A percentile compares a stretch with the other conserved stretches of the same genome.
Conservation (phyloP, 2,113 vertebrate genomes). For the Chelonoidis abingdonii region DNA sequence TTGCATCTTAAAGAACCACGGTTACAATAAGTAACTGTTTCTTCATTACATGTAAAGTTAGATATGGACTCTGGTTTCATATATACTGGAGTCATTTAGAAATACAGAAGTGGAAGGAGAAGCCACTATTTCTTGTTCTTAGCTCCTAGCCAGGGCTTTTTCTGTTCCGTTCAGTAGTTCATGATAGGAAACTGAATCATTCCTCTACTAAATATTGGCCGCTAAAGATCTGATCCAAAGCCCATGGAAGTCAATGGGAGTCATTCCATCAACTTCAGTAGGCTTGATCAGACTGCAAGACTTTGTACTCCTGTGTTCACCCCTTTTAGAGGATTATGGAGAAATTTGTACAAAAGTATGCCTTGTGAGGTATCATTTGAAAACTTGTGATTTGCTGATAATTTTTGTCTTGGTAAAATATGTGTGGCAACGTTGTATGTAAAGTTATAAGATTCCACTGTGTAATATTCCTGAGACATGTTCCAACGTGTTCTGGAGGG, state of each 20-base stretch:
- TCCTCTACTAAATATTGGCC: not conserved
- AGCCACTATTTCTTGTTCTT: not conserved
- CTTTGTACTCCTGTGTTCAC: too few species aligned
- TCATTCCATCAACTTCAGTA: not conserved
- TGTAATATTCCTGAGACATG: not conserved
- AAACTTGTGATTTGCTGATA: too few species aligned
- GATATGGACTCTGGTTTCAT: not conserved
- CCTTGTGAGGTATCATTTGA: too few species aligned
- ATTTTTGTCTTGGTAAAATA: too few species aligned
- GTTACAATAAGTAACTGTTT: not conserved
- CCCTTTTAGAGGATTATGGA: too few species aligned
- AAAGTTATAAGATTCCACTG: not conserved
- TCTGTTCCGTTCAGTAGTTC: not conserved
- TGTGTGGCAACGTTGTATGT: too few species aligned
- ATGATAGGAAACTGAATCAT: not conserved
- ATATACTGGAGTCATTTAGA: not conserved
- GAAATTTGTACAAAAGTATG: too few species aligned
- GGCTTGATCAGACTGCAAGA: not conserved
- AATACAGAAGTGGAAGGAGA: not conserved
- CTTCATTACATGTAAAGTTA: not conserved
- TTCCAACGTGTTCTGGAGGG: not conserved
- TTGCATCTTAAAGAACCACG: not conserved
- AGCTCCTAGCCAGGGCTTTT: not conserved
- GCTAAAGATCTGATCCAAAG: not conserved
- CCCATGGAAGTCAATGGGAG: not conserved